These are phyloP conservation scores for Eupithecia dodoneata DNA, from an alignment of 2,888 invertebrate species.

Conservation along the genomic window DNA sequence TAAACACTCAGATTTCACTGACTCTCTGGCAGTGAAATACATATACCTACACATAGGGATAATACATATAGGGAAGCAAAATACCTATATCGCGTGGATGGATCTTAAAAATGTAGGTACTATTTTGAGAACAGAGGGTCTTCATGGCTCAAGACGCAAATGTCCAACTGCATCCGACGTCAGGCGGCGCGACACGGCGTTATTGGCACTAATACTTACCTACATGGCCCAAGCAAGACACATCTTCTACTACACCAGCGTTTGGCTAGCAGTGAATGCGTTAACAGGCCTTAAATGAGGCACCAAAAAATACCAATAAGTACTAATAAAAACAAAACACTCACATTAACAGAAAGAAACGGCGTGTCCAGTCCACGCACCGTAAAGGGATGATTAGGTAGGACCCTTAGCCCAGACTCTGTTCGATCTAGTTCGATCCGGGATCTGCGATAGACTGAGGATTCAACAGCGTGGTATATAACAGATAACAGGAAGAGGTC, in stretches of 20 bases:
- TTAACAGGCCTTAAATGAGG: neutral
- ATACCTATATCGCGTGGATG: too few species aligned
- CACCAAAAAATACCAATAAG: neutral
- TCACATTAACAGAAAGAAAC: neutral
- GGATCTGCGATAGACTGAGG: neutral
- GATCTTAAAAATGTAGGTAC: too few species aligned
- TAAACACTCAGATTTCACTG: too few species aligned
- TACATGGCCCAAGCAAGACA: too few species aligned
- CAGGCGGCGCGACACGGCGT: too few species aligned
- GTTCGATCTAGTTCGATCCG: neutral
- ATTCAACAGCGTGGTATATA: neutral
- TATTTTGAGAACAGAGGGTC: neutral
- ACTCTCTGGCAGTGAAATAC: too few species aligned
- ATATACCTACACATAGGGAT: too few species aligned
- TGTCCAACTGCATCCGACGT: too few species aligned
- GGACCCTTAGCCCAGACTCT: neutral
- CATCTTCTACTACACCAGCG: too few species aligned
- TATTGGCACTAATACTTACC: too few species aligned
- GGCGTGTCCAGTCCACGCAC: neutral
- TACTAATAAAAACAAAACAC: neutral
- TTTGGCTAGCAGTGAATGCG: too few species aligned
- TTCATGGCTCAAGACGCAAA: neutral
- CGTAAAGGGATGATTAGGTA: neutral
- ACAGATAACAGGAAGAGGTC: conserved; percentile 6
- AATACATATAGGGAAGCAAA: too few species aligned